Evolutionary conservation across 2,797 vertebrate species (phyloP).

Genomic region (Leptodactylus fallax): DNA sequence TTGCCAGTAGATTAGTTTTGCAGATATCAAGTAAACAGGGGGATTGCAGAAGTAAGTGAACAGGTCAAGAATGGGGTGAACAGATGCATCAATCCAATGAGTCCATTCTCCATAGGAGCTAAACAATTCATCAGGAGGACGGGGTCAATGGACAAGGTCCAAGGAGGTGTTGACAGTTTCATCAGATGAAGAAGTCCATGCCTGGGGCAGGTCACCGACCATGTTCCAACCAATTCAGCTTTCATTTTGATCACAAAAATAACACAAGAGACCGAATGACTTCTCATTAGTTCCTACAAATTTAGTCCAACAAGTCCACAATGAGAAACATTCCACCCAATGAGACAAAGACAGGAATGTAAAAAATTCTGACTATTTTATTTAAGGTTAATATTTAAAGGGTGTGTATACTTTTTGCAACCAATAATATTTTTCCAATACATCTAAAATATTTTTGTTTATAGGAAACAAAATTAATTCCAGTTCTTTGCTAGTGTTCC

Average conservation of each 20-base stretch:
- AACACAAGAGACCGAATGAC: background rate
- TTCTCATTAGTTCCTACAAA: background rate
- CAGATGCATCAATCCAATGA: conserved; percentile 38
- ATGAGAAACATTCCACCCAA: background rate
- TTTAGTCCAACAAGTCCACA: background rate
- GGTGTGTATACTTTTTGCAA: background rate
- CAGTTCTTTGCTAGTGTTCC: no score
- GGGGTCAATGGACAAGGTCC: conserved; percentile 32
- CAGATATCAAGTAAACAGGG: conserved; percentile 45
- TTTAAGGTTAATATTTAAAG: background rate
- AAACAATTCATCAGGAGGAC: conserved; percentile 29
- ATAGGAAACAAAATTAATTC: no score
- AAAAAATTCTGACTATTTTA: background rate
- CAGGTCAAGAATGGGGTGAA: conserved; percentile 34
- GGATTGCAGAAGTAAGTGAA: conserved; percentile 24
- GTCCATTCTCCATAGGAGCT: conserved; percentile 12
- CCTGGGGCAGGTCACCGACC: background rate
- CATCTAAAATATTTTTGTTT: no score
- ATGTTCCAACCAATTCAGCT: background rate
- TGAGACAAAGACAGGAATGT: background rate
- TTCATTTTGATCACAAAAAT: conserved; percentile 29
- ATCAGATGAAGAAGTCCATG: conserved; percentile 36
- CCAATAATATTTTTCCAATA: background rate
- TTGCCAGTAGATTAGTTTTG: conserved; percentile 16
- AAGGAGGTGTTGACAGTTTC: conserved; percentile 39